Conservation (phyloP, 2,797 vertebrate genomes). For the Lithobates pipiens region DNA sequence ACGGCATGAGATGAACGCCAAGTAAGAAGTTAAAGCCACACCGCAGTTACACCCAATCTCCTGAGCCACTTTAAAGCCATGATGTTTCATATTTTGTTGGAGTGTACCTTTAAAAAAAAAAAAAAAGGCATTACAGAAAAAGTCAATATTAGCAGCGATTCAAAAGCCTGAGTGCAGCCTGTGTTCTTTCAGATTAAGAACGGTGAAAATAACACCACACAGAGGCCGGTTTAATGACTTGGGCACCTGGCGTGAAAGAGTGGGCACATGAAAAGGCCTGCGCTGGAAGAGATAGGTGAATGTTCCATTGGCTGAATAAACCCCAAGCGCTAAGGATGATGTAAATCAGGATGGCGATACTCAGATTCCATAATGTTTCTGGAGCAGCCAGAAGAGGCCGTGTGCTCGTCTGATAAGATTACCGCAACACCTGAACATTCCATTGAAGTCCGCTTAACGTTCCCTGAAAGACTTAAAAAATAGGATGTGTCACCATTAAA, state of each 20-base stretch:
- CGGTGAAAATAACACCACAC: slow-evolving; percentile 42
- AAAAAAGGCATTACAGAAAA: slow-evolving; percentile 9
- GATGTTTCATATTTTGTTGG: background rate
- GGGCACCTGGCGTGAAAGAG: slow-evolving; percentile 68
- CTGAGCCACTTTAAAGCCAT: too few species aligned
- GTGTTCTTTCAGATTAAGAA: slow-evolving; percentile 60
- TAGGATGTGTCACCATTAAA: slow-evolving; percentile 65
- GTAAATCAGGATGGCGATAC: slow-evolving; percentile 77
- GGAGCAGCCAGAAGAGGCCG: slow-evolving; percentile 73
- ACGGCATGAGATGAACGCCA: too few species aligned
- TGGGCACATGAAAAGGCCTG: slow-evolving; percentile 75
- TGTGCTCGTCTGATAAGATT: slow-evolving; percentile 81
- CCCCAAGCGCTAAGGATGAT: slow-evolving; percentile 73
- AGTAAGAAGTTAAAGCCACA: too few species aligned
- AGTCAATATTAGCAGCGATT: slow-evolving; percentile 19
- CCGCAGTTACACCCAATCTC: too few species aligned
- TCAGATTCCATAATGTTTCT: slow-evolving; percentile 76
- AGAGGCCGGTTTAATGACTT: slow-evolving; percentile 55
- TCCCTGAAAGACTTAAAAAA: slow-evolving; percentile 63
- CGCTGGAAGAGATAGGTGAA: slow-evolving; percentile 78
- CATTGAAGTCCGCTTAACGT: slow-evolving; percentile 69
- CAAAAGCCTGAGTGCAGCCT: slow-evolving; percentile 35
- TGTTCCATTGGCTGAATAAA: slow-evolving; percentile 72
- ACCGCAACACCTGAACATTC: slow-evolving; percentile 70
- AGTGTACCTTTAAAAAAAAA: background rate